phyloP scores from a whole-genome alignment of 2,797 vertebrate genomes.

The Eurystomus glaucurus region DNA sequence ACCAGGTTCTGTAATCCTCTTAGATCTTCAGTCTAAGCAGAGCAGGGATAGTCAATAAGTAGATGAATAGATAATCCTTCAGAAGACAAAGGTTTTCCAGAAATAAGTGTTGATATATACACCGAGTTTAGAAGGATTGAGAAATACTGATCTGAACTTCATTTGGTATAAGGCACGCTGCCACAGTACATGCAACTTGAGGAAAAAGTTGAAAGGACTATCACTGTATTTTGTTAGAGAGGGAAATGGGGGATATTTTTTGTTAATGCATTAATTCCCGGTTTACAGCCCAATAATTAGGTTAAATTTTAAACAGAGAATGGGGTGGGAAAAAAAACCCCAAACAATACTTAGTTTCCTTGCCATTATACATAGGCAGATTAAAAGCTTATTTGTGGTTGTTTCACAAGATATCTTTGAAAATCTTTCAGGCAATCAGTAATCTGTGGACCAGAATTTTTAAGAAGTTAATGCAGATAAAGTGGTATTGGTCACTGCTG shows the following conservation, averaged over 20 bases:
- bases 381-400: not conserved
- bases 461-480: not conserved
- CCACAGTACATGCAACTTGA: not conserved
- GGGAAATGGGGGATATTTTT: not conserved
- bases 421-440: not conserved
- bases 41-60: conserved; percentile 40
- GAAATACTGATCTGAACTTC: not conserved
- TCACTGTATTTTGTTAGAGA: not conserved
- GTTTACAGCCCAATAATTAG: not conserved
- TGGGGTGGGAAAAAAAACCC: too few relatives aligned
- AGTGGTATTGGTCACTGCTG: not conserved
- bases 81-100: not conserved
- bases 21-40: conserved; percentile 22
- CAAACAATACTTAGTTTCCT: not conserved
- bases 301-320: not conserved
- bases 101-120: not conserved
- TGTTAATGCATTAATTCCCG: not conserved
- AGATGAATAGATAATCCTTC: conserved; percentile 59
- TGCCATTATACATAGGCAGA: not conserved
- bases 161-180: not conserved
- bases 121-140: not conserved
- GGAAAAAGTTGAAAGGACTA: not conserved
- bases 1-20: conserved; percentile 63
- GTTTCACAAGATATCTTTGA: not conserved
- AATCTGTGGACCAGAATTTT: not conserved